These are phyloP conservation scores for Echiichthys vipera DNA, from an alignment of 2,797 vertebrate species.

Conservation along the genomic window DNA sequence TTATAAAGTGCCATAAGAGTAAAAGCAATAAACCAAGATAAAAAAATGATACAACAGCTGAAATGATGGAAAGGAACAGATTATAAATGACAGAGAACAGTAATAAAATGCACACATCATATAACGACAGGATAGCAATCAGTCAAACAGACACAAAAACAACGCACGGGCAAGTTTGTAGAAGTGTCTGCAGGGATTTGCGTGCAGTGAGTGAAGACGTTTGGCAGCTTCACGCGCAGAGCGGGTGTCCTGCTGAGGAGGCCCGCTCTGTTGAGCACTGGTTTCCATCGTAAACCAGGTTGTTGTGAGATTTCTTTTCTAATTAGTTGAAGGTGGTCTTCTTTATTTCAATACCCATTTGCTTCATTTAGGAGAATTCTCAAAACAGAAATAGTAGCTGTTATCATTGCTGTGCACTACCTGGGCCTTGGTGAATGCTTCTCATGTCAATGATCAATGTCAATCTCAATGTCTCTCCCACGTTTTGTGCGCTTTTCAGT, in stretches of 20 bases:
- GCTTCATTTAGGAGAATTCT: neutral
- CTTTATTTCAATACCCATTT: neutral
- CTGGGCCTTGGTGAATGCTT: too few relatives aligned
- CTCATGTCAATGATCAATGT: too few relatives aligned
- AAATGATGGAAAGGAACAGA: conserved; percentile 33
- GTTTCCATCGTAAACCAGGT: conserved; percentile 8
- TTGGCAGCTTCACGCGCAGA: neutral
- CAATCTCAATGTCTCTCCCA: too few relatives aligned
- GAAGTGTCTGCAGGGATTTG: conserved; percentile 18
- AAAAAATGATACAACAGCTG: conserved; percentile 44
- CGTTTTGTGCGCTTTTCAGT: too few relatives aligned
- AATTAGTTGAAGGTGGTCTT: neutral
- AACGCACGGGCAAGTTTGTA: conserved; percentile 6
- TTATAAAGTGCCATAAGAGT: conserved; percentile 21
- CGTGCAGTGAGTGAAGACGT: neutral
- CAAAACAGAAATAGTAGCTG: too few relatives aligned
- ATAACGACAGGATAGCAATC: conserved; percentile 48
- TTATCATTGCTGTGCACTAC: too few relatives aligned
- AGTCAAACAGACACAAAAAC: conserved; percentile 44
- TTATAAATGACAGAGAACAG: conserved; percentile 48
- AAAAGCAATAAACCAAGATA: conserved; percentile 51
- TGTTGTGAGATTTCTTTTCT: neutral
- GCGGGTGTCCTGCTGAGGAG: neutral
- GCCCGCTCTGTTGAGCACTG: neutral
- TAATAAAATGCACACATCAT: conserved; percentile 45